Evolutionary conservation across 2,888 invertebrate species (phyloP), one percentile per base, ranked within the genome.

Genomic region (Ennomos erosarius): DNA sequence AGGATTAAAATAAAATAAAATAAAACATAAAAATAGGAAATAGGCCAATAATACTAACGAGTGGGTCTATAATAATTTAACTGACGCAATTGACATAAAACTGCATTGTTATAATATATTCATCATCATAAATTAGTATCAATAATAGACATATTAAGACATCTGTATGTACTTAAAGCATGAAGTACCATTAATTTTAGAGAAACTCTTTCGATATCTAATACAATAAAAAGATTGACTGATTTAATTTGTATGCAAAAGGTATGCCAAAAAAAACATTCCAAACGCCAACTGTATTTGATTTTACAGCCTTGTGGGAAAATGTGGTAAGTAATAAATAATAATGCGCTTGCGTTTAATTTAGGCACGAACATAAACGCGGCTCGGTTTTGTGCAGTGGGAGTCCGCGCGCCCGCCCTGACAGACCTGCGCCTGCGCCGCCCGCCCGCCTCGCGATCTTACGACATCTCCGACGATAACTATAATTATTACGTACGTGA

Each of bases 241-340:
- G 54, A 57, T 53, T 52, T 50, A 52, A 36, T 50, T 45, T 49
- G 34, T 16, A 50, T 35, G 36, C 37, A 55, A 68, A 71, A 80
- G 76, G 79, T 79, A 79, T 79, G 84, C 79, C 83, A 82, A 84
- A n/a, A 80, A 26, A 79, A 80, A 75, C 71, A 79, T 80, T 81
- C 75, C 74, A 71, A 75, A 71, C 72, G 68, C 65, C 63, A 65
- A 72, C 71, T 65, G 72, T 78, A 79, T 83, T 70, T 69, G 72
- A 82, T 78, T 84, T 85, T 82, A 86, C 77, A 81, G 78, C 81
- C 76, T 77, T 79, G 73, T 63, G 40, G 75, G 79, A 84, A 85
- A 82, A 83, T 82, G 77, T 82, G 69, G 76, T 81, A 84, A 87
- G 76, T 81, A 84, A 87, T 89, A 89, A 88, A 90, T 88, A 84